These are phyloP conservation scores for Callipepla squamata DNA, from an alignment of 2,113 vertebrate species.

Conservation along the genomic window DNA sequence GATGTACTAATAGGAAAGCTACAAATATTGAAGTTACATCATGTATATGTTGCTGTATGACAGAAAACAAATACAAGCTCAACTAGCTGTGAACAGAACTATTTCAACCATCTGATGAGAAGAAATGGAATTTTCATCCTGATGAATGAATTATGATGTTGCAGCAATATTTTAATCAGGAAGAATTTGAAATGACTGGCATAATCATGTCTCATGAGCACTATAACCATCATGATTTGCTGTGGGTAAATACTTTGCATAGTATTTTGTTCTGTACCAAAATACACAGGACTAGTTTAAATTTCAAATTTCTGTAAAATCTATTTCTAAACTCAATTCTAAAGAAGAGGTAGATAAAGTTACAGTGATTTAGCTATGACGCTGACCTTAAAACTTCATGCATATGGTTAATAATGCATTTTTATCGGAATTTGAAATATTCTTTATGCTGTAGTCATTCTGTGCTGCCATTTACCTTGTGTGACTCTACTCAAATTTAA, in stretches of 20 bases:
- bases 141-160: background rate
- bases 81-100: background rate
- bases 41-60: background rate
- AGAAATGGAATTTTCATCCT: background rate
- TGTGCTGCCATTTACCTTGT: background rate
- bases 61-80: background rate
- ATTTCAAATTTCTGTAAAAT: background rate
- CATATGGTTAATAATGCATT: background rate
- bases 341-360: background rate
- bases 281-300: background rate
- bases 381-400: background rate
- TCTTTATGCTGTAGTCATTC: background rate
- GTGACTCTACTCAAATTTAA: background rate
- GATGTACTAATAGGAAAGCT: background rate
- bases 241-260: conserved; percentile 7
- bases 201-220: background rate
- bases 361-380: background rate
- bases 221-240: background rate
- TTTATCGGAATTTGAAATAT: background rate
- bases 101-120: background rate
- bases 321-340: background rate
- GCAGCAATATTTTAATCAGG: conserved; percentile 12
- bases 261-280: background rate
- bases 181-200: background rate
- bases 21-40: background rate